A percentile compares a stretch with the other conserved stretches of the same genome.
Conservation (phyloP, 2,797 vertebrate species). For the Darevskia mixta region DNA sequence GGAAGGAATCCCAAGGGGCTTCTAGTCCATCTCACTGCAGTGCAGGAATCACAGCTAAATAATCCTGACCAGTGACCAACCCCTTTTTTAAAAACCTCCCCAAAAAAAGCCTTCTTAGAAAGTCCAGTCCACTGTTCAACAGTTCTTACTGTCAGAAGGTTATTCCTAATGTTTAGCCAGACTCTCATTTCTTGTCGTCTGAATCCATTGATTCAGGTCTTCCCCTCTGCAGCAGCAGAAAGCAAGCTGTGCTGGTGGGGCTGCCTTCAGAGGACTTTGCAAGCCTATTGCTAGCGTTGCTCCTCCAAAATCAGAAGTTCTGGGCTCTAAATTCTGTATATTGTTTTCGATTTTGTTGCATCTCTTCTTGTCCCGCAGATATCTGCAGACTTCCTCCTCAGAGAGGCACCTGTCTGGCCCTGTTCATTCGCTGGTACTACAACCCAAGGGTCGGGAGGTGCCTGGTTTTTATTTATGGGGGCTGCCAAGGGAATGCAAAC, state of each 20-base stretch:
- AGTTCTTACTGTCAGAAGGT: no score
- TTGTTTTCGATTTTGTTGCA: background rate
- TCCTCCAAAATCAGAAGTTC: background rate
- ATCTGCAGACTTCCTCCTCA: background rate
- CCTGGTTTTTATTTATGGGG: background rate
- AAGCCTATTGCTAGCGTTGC: background rate
- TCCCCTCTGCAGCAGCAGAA: no score
- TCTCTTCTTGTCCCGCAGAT: background rate
- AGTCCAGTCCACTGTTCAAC: no score
- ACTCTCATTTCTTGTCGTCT: no score
- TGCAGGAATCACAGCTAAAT: no score
- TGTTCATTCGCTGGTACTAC: background rate
- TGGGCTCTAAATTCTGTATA: background rate
- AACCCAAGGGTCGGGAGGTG: background rate
- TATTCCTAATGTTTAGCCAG: no score
- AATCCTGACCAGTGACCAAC: no score
- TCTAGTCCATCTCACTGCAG: no score
- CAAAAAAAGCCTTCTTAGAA: no score
- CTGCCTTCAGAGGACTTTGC: background rate
- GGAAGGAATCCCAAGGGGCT: no score
- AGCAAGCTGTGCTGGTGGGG: background rate
- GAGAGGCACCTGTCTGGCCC: background rate
- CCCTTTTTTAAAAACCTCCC: no score
- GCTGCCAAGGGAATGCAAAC: slow-evolving; percentile 35
- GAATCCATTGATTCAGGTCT: no score